phyloP scores from a whole-genome alignment of 2,797 vertebrate genomes.

The Rhinoraja longicauda region DNA sequence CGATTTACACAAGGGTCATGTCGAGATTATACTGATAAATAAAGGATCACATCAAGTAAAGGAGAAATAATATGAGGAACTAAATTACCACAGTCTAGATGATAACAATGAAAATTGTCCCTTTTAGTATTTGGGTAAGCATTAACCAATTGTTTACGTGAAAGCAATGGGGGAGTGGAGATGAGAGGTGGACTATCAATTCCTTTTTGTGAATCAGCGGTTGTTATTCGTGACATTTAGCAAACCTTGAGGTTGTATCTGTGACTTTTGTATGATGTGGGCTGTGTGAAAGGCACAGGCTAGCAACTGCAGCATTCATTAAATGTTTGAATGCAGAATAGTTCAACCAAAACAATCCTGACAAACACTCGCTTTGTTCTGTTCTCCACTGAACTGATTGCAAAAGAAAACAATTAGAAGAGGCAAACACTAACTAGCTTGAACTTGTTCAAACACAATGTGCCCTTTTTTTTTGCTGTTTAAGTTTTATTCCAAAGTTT shows the following conservation, averaged over 20 bases:
- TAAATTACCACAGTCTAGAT: not conserved
- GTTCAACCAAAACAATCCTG: constrained; percentile 15
- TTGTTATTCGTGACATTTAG: constrained; percentile 22
- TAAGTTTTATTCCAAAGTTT: not conserved
- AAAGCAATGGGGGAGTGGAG: not conserved
- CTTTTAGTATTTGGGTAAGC: not conserved
- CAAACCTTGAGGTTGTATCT: not conserved
- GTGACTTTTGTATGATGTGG: constrained; percentile 21
- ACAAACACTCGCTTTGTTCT: not conserved
- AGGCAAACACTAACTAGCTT: not conserved
- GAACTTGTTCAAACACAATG: not conserved
- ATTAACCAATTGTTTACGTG: not conserved
- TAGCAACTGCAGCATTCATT: constrained; percentile 16
- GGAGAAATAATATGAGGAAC: not conserved
- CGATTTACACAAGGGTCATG: not conserved
- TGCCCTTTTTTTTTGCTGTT: not conserved
- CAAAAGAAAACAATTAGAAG: not conserved
- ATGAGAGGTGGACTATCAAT: not conserved
- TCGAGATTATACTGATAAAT: too few species aligned
- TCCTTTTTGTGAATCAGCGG: constrained; percentile 14
- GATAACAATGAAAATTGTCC: not conserved
- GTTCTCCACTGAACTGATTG: not conserved
- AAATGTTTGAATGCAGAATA: constrained; percentile 14
- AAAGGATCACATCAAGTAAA: too few species aligned
- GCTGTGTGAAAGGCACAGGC: not conserved